These are phyloP conservation scores for Ceyx melanurus DNA, from an alignment of 2,113 vertebrate genomes.

Conservation along the genomic window DNA sequence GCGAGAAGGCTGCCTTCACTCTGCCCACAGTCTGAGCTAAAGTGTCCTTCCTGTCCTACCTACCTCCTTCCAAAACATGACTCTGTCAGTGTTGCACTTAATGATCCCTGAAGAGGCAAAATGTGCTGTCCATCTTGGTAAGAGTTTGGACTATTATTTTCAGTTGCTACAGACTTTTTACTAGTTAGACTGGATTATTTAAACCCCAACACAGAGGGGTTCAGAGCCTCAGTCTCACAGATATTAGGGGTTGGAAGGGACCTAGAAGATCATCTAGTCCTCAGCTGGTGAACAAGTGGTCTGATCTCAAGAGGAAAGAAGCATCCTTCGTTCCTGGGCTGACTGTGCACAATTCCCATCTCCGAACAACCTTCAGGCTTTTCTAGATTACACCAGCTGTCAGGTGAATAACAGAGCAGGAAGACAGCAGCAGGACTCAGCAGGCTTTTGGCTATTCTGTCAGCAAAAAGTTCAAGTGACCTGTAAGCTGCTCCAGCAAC, in stretches of 20 bases:
- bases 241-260: too few species aligned
- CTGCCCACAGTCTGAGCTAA: too few species aligned
- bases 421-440: neutral
- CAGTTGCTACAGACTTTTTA: neutral
- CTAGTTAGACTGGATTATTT: neutral
- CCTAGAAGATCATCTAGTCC: too few species aligned
- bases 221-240: neutral
- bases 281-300: neutral
- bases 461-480: neutral
- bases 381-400: neutral
- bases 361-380: neutral
- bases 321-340: neutral
- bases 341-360: too few species aligned
- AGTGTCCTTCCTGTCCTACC: neutral
- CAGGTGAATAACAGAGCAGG: neutral
- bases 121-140: neutral
- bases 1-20: too few species aligned
- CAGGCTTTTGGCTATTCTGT: neutral
- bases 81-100: neutral
- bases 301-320: neutral
- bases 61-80: neutral
- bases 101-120: neutral
- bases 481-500: neutral
- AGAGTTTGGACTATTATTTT: neutral
- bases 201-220: fast-evolving